Base-by-base conservation (phyloP, 2,797 vertebrate species). In the Loris lydekkerianus region DNA sequence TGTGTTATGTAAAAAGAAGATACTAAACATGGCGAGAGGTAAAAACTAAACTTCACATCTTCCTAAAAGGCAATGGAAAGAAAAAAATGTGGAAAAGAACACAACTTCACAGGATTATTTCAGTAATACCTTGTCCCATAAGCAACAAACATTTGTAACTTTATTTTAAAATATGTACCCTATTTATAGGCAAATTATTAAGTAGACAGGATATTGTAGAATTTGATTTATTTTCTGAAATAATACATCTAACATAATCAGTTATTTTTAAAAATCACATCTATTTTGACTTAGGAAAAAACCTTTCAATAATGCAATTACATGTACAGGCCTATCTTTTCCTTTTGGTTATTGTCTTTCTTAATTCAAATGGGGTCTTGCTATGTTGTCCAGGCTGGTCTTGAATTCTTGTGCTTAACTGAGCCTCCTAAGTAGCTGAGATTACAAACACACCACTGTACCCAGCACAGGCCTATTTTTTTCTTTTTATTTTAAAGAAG, bases 31-130 rank as follows among this genome's bases (percentile, higher is more conserved):
- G 80, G 23, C 46, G 56, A 93, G 46, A 86, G 69, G 31, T 93
- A 87, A 97, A 94, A 96, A 96, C 17, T 76, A 93, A 91, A 34
- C 40, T 90, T 94, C 88, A 73, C 73, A 92, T 93, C 82, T 96
- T 95, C 76, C 76, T 91, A 65, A 95, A 91, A 96, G 82, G 67
- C 70, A 95, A 27, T 63, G 17, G 23, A 37, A 67, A 96, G 43
- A 89, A 94, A 34, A 34, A 91, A 87, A 86, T 60, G 34, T 61
- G 25, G 31, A 80, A 84, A 90, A 18, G 53, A 34, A 81, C 43
- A 91, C 13, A 91, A 91, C 11, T 90, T 85, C 20, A 84, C 15
- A 70, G 87, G 40, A 94, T 83, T 76, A 89, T 90, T 86, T 86
- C 21, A 92, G 49, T 84, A 91, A 84, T 69, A 96, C 27, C 65